Evolutionary conservation across 2,113 vertebrate species (phyloP).

Genomic region (Lynx canadensis): DNA sequence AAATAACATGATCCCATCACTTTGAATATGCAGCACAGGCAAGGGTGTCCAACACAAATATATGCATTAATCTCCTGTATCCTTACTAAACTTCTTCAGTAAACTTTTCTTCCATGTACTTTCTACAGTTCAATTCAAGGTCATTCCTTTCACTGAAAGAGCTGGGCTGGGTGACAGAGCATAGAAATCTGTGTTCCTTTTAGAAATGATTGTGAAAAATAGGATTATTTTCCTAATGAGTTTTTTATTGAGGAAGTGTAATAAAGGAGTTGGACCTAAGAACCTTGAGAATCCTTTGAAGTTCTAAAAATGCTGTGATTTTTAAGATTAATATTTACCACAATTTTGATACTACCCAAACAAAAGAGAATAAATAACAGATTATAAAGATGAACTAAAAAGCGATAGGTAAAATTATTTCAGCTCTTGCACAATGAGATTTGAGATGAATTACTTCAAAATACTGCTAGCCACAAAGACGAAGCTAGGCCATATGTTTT

Average conservation of each 20-base stretch:
- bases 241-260: conserved; percentile 70
- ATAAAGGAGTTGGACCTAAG: conserved; percentile 10
- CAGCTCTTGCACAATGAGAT: conserved; percentile 69
- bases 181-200: conserved; percentile 79
- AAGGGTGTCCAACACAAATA: conserved; percentile 94
- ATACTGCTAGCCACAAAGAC: conserved; percentile 62
- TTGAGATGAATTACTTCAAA: conserved; percentile 73
- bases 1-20: conserved; percentile 95
- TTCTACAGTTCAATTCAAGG: conserved; percentile 92
- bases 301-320: conserved; percentile 41
- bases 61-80: conserved; percentile 91
- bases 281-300: conserved; percentile 24
- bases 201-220: conserved; percentile 77
- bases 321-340: conserved; percentile 63
- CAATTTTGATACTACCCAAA: conserved; percentile 9
- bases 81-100: conserved; percentile 91
- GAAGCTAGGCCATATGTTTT: background rate
- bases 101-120: conserved; percentile 93
- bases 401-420: conserved; percentile 78
- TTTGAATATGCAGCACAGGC: conserved; percentile 87
- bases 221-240: conserved; percentile 76
- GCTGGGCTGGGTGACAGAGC: conserved; percentile 74
- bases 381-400: conserved; percentile 74
- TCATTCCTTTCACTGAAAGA: conserved; percentile 87
- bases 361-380: background rate